Evolutionary conservation across 1,140 invertebrate genomes (phyloP).

Genomic region (Penaeus chinensis): DNA sequence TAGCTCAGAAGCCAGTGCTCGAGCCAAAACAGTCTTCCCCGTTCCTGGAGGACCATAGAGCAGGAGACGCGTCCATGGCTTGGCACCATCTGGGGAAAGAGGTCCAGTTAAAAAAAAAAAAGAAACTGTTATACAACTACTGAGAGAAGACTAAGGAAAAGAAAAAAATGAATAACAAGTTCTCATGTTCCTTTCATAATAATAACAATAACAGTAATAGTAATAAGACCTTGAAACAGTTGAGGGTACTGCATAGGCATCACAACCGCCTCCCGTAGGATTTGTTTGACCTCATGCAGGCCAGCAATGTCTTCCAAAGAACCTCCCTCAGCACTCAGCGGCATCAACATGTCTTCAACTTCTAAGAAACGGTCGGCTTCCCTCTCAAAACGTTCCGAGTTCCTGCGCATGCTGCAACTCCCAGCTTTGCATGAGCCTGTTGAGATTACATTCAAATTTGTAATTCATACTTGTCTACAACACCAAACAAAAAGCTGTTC

Average conservation of each 20-base stretch:
- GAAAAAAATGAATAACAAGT: conserved; percentile 61
- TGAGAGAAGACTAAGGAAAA: background rate
- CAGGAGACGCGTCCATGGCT: conserved; percentile 65
- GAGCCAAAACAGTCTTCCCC: conserved; percentile 61
- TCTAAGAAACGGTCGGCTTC: background rate
- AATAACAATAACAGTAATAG: background rate
- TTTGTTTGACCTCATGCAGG: conserved; percentile 68
- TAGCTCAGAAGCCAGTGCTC: conserved; percentile 65
- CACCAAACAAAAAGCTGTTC: too few relatives aligned
- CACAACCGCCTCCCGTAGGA: conserved; percentile 69
- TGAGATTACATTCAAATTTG: too few relatives aligned
- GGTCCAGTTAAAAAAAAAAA: background rate
- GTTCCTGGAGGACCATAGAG: conserved; percentile 64
- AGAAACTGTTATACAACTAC: background rate
- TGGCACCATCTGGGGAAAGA: conserved; percentile 61
- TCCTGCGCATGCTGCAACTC: too few relatives aligned
- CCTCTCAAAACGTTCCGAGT: too few relatives aligned
- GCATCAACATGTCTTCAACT: conserved; percentile 38
- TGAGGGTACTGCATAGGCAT: conserved; percentile 69
- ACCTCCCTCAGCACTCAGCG: conserved; percentile 16
- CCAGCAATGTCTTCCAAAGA: conserved; percentile 68
- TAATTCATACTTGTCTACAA: too few relatives aligned
- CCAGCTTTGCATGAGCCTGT: too few relatives aligned
- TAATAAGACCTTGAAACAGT: conserved; percentile 67
- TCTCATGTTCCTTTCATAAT: conserved; percentile 22